phyloP scores from a whole-genome alignment of 2,797 vertebrate species.

The Heterohyrax brucei region DNA sequence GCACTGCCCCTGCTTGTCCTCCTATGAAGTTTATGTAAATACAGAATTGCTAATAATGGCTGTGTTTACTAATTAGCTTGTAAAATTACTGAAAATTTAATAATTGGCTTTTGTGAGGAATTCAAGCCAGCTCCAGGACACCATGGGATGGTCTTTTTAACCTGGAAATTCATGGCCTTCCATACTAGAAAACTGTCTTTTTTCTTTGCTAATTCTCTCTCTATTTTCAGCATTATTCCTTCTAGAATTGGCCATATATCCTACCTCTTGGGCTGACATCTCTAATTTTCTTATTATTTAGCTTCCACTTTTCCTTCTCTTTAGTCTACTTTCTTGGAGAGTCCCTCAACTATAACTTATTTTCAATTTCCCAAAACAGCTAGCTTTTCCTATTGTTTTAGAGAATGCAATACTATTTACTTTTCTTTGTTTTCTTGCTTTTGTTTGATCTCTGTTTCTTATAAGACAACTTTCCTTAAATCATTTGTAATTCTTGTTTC shows the following conservation, averaged over 20 bases:
- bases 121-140: background rate
- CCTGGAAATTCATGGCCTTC: background rate
- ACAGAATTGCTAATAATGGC: background rate
- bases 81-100: background rate
- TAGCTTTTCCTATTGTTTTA: background rate
- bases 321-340: background rate
- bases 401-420: background rate
- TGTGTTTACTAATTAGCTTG: background rate
- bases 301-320: background rate
- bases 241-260: background rate
- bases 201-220: background rate
- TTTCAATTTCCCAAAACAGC: constrained; percentile 2
- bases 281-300: background rate
- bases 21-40: too few relatives aligned
- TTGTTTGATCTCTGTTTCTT: background rate
- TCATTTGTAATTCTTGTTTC: background rate
- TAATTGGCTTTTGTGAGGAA: background rate
- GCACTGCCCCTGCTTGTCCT: too few relatives aligned
- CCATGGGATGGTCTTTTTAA: background rate
- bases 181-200: background rate
- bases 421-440: background rate
- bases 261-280: background rate
- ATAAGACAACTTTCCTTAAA: constrained; percentile 22
- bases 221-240: background rate
- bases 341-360: background rate